Conservation (phyloP, 2,797 vertebrate genomes). For the Ctenopoma multispine region DNA sequence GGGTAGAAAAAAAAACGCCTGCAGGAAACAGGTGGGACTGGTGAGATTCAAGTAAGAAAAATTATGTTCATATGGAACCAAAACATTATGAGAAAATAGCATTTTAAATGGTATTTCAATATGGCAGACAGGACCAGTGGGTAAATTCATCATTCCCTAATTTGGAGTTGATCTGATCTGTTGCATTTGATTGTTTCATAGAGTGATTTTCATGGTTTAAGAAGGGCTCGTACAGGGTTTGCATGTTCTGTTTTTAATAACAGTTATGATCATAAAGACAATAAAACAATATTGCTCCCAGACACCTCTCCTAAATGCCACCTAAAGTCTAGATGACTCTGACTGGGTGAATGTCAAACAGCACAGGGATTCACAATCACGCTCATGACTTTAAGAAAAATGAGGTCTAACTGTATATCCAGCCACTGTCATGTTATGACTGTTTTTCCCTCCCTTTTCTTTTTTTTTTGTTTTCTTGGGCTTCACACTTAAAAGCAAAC, state of each 20-base stretch:
- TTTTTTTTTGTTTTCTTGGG: constrained; percentile 65
- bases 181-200: constrained; percentile 43
- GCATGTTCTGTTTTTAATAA: constrained; percentile 73
- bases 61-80: constrained; percentile 68
- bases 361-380: constrained; percentile 63
- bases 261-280: constrained; percentile 61
- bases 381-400: constrained; percentile 56
- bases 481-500: constrained; percentile 71
- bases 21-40: constrained; percentile 78
- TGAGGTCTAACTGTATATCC: constrained; percentile 66
- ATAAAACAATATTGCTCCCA: constrained; percentile 61
- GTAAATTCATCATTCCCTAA: constrained; percentile 60
- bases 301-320: constrained; percentile 42
- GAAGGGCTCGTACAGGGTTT: constrained; percentile 54
- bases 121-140: constrained; percentile 48
- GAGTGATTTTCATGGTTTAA: constrained; percentile 26
- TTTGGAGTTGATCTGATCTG: constrained; percentile 55
- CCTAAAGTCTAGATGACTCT: constrained; percentile 46
- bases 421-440: constrained; percentile 67
- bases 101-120: constrained; percentile 71
- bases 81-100: constrained; percentile 68
- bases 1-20: constrained; percentile 39
- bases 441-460: constrained; percentile 41
- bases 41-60: constrained; percentile 72
- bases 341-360: constrained; percentile 55